A percentile compares a stretch with the other conserved stretches of the same genome.
Evolutionary conservation across 2,888 invertebrate genomes (phyloP).

Genomic region (Latrodectus hesperus): DNA sequence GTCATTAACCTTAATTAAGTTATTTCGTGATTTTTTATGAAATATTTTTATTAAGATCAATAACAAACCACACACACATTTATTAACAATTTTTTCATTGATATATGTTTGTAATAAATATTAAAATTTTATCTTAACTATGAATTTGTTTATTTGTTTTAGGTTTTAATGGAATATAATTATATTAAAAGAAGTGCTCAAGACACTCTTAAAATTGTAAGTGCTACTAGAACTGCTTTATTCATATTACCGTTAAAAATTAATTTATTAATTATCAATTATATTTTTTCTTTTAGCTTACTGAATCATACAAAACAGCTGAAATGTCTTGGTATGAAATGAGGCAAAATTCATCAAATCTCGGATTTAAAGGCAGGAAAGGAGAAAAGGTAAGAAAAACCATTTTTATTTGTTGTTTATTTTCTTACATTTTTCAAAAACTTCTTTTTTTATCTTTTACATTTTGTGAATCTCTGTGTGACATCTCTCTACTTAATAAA

Average conservation of each 20-base stretch:
- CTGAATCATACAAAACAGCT: conserved; percentile 52
- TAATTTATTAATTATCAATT: background rate
- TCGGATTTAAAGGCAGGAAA: conserved; percentile 70
- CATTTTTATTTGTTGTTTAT: no score
- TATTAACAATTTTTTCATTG: no score
- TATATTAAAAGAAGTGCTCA: conserved; percentile 72
- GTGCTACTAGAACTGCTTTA: conserved; percentile 27
- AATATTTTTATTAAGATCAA: no score
- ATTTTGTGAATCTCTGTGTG: no score
- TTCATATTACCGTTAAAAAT: background rate
- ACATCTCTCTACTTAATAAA: no score
- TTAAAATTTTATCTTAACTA: no score
- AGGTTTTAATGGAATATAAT: conserved; percentile 69
- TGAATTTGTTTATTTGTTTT: background rate
- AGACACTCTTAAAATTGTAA: conserved; percentile 69
- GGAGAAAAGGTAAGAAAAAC: conserved; percentile 71
- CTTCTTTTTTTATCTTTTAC: no score
- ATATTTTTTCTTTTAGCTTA: conserved; percentile 33
- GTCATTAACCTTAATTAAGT: no score
- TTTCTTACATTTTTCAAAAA: no score
- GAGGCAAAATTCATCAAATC: conserved; percentile 48
- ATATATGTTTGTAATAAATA: no score
- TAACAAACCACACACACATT: no score
- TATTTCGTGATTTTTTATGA: no score
- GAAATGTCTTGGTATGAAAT: conserved; percentile 67